Evolutionary conservation across 2,888 invertebrate genomes (phyloP).

Genomic region (Stenodema calcarata): DNA sequence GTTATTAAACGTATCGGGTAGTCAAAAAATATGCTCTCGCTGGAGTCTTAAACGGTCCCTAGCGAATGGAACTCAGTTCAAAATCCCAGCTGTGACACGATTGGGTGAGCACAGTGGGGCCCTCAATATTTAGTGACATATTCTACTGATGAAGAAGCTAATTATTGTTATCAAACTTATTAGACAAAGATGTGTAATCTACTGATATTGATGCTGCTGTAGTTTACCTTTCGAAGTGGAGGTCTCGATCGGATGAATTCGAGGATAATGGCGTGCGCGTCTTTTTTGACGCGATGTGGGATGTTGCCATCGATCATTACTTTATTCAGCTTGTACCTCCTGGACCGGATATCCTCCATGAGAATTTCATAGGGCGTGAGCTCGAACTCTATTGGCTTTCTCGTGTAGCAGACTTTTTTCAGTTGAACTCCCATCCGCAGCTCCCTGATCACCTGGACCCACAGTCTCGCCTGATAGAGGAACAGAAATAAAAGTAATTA

Average conservation of each 20-base stretch:
- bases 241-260: conserved; percentile 96
- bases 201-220: not conserved
- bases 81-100: no score
- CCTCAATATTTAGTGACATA: no score
- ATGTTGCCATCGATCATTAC: conserved; percentile 82
- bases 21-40: no score
- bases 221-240: conserved; percentile 82
- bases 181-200: not conserved
- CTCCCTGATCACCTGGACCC: conserved; percentile 94
- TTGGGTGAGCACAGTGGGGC: no score
- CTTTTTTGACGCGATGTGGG: conserved; percentile 82
- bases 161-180: no score
- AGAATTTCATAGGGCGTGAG: conserved; percentile 95
- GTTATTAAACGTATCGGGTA: no score
- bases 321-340: conserved; percentile 88
- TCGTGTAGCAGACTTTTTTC: conserved; percentile 82
- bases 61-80: no score
- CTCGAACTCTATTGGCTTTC: conserved; percentile 87
- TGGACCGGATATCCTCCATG: conserved; percentile 92
- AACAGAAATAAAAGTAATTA: not conserved
- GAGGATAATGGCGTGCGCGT: conserved; percentile 93
- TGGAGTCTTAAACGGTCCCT: no score
- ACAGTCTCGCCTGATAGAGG: conserved; percentile 80
- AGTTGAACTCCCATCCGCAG: conserved; percentile 89
- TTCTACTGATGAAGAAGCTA: no score